Evolutionary conservation across 2,888 invertebrate species (phyloP).

Genomic region (Patella caerulea): DNA sequence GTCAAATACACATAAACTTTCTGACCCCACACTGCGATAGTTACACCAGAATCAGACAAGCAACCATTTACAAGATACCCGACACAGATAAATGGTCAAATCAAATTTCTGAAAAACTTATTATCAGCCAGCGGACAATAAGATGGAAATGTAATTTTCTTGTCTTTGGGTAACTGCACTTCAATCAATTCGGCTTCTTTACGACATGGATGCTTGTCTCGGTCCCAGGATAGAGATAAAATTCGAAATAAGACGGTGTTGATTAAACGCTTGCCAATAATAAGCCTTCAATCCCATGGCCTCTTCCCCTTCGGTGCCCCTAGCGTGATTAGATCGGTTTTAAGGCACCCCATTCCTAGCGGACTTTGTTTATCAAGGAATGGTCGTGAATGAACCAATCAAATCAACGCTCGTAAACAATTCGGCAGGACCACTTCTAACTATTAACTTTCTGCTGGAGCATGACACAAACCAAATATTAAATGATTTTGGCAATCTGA

Average conservation of each 20-base stretch:
- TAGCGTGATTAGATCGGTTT: conserved; percentile 9
- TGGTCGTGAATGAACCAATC: conserved; percentile 1
- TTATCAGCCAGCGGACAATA: conserved; percentile 8
- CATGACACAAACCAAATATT: neutral
- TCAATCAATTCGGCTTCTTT: conserved; percentile 7
- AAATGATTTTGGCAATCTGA: conserved; percentile 3
- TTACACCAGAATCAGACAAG: too few species aligned
- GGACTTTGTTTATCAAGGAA: conserved; percentile 7
- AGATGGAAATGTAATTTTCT: conserved; percentile 13
- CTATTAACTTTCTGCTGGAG: conserved; percentile 9
- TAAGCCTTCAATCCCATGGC: conserved; percentile 7
- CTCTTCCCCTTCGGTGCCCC: conserved; percentile 12
- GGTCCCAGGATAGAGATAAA: conserved; percentile 6
- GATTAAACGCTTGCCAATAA: conserved; percentile 10
- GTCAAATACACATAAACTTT: too few species aligned
- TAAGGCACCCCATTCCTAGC: conserved; percentile 4
- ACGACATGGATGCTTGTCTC: neutral
- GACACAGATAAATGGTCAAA: conserved; percentile 2
- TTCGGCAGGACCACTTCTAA: neutral
- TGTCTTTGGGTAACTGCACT: conserved; percentile 7
- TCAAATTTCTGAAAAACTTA: neutral
- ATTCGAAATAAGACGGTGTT: neutral
- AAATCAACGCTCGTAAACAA: neutral
- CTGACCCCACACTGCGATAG: too few species aligned
- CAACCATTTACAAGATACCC: neutral